Conservation (phyloP, 2,113 vertebrate genomes). For the Chaetodon trifascialis region DNA sequence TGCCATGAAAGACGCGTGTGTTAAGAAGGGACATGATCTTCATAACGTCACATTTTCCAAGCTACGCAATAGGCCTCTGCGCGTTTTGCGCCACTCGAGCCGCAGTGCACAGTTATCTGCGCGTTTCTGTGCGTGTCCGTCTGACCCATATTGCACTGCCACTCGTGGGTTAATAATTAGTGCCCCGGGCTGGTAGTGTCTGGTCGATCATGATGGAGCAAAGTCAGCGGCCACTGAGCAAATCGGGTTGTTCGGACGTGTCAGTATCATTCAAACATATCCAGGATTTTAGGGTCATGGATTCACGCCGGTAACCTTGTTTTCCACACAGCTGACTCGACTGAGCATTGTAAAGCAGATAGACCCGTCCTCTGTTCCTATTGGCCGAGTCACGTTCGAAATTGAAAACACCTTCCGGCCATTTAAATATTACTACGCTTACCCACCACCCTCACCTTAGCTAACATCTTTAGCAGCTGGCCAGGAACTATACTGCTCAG, state of each 20-base stretch:
- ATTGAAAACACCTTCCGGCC: background rate
- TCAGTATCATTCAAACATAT: background rate
- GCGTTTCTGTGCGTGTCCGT: background rate
- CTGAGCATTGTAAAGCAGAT: background rate
- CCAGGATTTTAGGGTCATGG: background rate
- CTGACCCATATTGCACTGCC: conserved; percentile 66
- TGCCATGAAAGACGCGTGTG: background rate
- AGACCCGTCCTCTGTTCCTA: conserved; percentile 23
- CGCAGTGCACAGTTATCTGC: background rate
- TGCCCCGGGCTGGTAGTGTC: conserved; percentile 70
- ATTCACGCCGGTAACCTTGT: background rate
- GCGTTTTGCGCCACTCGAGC: background rate
- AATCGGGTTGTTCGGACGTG: background rate
- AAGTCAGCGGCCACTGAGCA: conserved; percentile 24
- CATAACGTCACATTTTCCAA: background rate
- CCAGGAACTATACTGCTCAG: conserved; percentile 11
- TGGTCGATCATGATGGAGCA: conserved; percentile 57
- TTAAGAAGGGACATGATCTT: background rate
- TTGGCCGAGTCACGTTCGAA: conserved; percentile 24
- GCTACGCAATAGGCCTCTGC: background rate
- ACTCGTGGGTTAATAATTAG: conserved; percentile 72
- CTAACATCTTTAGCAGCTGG: accelerated
- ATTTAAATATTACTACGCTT: conserved; percentile 41
- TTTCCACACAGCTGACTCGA: background rate
- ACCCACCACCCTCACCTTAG: background rate